Conservation (phyloP, 2,888 invertebrate genomes). For the Aphodius sticticus region DNA sequence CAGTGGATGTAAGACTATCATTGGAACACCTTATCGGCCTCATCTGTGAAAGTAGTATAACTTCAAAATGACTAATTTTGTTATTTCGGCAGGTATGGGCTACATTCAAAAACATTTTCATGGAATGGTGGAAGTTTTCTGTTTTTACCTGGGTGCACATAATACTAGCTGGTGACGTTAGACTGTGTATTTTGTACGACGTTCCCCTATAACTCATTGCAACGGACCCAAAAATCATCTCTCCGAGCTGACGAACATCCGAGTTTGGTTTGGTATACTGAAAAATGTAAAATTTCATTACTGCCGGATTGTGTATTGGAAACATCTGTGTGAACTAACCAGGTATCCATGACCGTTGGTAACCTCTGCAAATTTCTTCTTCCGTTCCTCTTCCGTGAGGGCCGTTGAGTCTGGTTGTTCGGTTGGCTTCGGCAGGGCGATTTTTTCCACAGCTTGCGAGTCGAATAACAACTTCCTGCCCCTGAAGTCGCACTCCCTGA, state of each 20-base stretch:
- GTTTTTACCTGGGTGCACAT: conserved; percentile 62
- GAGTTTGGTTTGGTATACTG: conserved; percentile 72
- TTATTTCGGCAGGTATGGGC: not conserved
- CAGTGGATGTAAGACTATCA: too few relatives aligned
- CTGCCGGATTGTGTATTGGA: conserved; percentile 8
- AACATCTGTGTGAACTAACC: conserved; percentile 60
- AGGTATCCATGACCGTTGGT: conserved; percentile 71
- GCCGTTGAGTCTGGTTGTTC: not conserved
- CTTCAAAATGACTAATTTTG: not conserved
- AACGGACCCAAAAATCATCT: conserved; percentile 92
- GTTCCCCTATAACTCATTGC: conserved; percentile 89
- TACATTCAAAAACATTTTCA: not conserved
- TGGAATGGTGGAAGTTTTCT: not conserved
- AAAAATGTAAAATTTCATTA: conserved; percentile 23
- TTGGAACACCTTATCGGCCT: not conserved
- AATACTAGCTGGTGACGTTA: conserved; percentile 56
- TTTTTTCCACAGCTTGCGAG: conserved; percentile 74
- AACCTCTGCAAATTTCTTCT: conserved; percentile 65
- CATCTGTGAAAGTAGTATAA: not conserved
- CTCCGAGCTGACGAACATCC: conserved; percentile 81
- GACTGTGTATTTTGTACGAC: conserved; percentile 83
- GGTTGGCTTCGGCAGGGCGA: conserved; percentile 55
- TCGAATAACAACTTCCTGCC: conserved; percentile 86
- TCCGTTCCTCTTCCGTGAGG: conserved; percentile 31
- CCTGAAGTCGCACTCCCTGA: conserved; percentile 85